phyloP scores from a whole-genome alignment of 2,113 vertebrate genomes.

The Misgurnus anguillicaudatus region DNA sequence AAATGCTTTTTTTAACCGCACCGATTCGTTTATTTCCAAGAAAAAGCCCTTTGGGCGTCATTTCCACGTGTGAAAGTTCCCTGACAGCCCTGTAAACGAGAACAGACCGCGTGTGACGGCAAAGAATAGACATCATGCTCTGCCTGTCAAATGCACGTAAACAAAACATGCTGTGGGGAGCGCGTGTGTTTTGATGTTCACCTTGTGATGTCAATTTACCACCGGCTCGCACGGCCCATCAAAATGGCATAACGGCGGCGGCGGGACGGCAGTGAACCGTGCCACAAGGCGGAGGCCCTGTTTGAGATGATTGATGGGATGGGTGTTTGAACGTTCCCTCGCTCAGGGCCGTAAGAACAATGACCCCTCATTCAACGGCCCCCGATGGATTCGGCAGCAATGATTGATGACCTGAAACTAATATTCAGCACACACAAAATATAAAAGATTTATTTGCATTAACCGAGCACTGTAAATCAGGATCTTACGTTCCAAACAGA shows the following conservation, averaged over 20 bases:
- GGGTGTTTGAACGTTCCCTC: constrained; percentile 12
- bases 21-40: background rate
- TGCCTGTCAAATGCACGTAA: constrained; percentile 31
- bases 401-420: constrained; percentile 16
- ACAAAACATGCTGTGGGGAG: constrained; percentile 16
- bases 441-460: background rate
- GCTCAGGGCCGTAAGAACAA: constrained; percentile 5
- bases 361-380: constrained; percentile 5
- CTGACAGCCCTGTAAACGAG: constrained; percentile 27
- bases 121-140: constrained; percentile 21
- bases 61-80: background rate
- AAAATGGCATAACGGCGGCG: constrained; percentile 16
- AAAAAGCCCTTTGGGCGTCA: background rate
- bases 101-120: constrained; percentile 30
- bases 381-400: background rate
- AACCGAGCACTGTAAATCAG: background rate
- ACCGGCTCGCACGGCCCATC: constrained; percentile 9
- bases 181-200: constrained; percentile 35
- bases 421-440: background rate
- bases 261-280: constrained; percentile 21
- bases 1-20: background rate
- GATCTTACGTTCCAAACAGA: too few species aligned
- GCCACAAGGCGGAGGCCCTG: background rate
- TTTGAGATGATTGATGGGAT: constrained; percentile 29
- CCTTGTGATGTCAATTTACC: constrained; percentile 45